A percentile compares a stretch with the other conserved stretches of the same genome.
Evolutionary conservation across 2,797 vertebrate genomes (phyloP).

Genomic region (Mallotus villosus): DNA sequence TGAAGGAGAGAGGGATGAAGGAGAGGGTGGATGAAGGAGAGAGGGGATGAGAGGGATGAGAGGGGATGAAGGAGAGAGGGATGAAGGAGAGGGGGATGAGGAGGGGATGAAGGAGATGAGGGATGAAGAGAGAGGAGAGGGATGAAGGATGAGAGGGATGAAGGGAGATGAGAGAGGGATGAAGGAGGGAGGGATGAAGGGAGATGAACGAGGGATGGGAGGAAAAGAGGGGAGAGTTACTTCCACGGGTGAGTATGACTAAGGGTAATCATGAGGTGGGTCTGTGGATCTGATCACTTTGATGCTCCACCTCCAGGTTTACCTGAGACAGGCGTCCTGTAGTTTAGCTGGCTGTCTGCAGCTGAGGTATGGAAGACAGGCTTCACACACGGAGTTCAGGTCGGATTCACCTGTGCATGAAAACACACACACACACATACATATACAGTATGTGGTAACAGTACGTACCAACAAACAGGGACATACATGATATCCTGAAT

Average conservation of each 20-base stretch:
- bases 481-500: neutral
- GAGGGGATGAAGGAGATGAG: too few relatives aligned
- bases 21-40: neutral
- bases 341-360: constrained; percentile 85
- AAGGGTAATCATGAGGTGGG: neutral
- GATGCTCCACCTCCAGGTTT: constrained; percentile 27
- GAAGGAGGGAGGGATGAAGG: too few relatives aligned
- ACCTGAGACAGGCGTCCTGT: constrained; percentile 91
- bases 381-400: constrained; percentile 83
- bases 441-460: neutral
- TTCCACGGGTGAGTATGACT: neutral
- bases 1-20: neutral
- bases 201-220: too few relatives aligned
- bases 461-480: constrained; percentile 6
- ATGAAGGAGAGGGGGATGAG: constrained; percentile 1
- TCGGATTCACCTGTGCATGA: constrained; percentile 83
- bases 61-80: too few relatives aligned
- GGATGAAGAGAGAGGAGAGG: neutral
- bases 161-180: neutral
- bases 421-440: constrained; percentile 48
- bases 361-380: constrained; percentile 90
- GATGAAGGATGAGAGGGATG: neutral
- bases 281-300: neutral
- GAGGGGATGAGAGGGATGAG: too few relatives aligned
- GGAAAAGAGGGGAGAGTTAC: too few relatives aligned